Evolutionary conservation across 2,888 invertebrate species (phyloP), one percentile per base, ranked within the genome.

Genomic region (Byasa hedistus): DNA sequence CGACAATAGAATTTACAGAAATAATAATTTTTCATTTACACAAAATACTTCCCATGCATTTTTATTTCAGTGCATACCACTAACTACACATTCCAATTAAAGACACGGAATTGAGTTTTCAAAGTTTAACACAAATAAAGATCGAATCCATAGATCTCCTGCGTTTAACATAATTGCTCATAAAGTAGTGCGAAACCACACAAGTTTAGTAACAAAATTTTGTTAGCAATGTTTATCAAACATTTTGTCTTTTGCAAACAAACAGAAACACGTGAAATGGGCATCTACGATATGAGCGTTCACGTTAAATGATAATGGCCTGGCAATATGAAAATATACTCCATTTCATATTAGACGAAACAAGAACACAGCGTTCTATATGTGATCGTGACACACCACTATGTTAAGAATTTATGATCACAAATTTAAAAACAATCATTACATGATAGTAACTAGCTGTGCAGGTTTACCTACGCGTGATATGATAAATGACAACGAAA

Each of bases 401-500:
- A 21, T 12, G 22, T 24, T 10, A 27, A n/a, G 19, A 66, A 32
- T 58, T 21, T 23, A 66, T 57, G 60, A 57, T 60, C 59, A 60
- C 51, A 69, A 59, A 68, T 65, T 62, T 62, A 62, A 36, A 36
- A 36, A 36, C 66, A 70, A 74, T 48, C 21, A 39, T 48, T 48
- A 44, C 24, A 59, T 72, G 74, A 73, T 73, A 76, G 75, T 78
- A 74, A 70, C 78, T 82, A 81, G 82, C 80, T 81, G 84, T 84
- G 84, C 81, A 73, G 72, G 39, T 67, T 73, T 66, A 75, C 79
- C 78, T 77, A 79, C 78, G 81, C 78, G 81, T 83, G 85, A 79
- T 48, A 44, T 72, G 69, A 80, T 82, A 79, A 76, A 69, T 73
- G 73, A 80, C 79, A 79, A 75, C 62, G 63, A 65, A 59, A 75